Conservation (phyloP, 2,888 invertebrate species). For the Eristalis intricaria region DNA sequence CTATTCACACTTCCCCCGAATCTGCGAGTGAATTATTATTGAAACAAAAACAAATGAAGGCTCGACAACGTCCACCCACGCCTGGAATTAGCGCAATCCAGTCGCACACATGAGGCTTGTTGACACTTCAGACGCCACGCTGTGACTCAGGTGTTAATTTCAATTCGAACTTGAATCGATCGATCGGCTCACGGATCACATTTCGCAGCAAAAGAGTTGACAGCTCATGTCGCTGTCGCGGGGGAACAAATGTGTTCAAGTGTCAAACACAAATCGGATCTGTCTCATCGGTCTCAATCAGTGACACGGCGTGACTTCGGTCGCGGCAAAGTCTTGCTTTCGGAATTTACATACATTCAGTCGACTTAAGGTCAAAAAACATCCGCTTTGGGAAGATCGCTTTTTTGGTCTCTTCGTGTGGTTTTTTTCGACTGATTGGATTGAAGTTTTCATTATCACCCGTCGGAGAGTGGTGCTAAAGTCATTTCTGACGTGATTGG, state of each 20-base stretch:
- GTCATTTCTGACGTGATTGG: background rate
- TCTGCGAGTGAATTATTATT: background rate
- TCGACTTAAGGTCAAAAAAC: background rate
- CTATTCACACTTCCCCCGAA: background rate
- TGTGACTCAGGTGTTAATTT: background rate
- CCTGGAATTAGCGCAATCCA: background rate
- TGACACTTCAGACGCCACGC: background rate
- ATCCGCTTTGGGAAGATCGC: background rate
- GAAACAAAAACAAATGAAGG: background rate
- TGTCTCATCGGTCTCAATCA: background rate
- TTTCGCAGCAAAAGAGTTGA: background rate
- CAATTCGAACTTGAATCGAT: background rate
- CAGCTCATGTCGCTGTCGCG: too few species aligned
- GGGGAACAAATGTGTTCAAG: background rate
- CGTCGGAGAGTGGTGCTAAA: background rate
- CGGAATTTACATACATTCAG: background rate
- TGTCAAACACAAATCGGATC: background rate
- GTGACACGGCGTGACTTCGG: background rate
- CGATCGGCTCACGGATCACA: background rate
- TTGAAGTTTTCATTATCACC: background rate
- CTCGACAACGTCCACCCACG: background rate
- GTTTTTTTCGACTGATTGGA: background rate
- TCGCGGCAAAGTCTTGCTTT: background rate
- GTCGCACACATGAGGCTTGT: background rate
- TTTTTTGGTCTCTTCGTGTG: background rate